Percentiles rank a stretch among this genome's conserved stretches.
phyloP scores from a whole-genome alignment of 2,113 vertebrate species.

The Dissostichus mawsoni region DNA sequence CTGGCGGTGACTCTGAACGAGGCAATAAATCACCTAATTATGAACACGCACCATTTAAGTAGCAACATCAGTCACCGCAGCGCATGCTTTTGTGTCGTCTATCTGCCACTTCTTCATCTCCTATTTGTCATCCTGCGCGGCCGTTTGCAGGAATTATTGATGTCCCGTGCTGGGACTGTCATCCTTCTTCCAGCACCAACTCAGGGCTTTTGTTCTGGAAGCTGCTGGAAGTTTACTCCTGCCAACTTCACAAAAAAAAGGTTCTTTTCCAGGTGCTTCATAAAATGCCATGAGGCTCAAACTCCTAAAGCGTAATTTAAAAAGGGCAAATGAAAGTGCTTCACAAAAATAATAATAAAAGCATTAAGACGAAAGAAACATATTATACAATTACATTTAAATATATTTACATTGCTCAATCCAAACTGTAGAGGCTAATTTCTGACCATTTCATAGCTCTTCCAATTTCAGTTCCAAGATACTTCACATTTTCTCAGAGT shows the following conservation, averaged over 20 bases:
- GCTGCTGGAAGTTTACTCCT: conserved; percentile 52
- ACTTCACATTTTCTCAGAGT: too few species aligned
- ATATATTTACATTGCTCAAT: too few species aligned
- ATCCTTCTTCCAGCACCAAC: conserved; percentile 68
- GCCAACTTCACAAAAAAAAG: conserved; percentile 45
- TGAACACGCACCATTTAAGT: conserved; percentile 77
- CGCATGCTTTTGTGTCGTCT: conserved; percentile 72
- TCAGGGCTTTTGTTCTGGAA: conserved; percentile 48
- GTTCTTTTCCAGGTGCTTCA: background rate
- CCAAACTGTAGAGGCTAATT: too few species aligned
- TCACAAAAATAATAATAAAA: too few species aligned
- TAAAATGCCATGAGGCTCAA: background rate
- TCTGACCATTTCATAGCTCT: too few species aligned
- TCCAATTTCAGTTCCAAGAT: too few species aligned
- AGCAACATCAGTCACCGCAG: conserved; percentile 81
- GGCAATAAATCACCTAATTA: conserved; percentile 85
- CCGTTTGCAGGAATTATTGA: conserved; percentile 79
- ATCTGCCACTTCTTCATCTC: conserved; percentile 77
- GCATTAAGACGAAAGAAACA: too few species aligned
- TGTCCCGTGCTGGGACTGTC: conserved; percentile 65
- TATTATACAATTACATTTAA: too few species aligned
- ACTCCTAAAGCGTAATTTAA: background rate
- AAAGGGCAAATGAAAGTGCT: too few species aligned
- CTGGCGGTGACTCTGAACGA: conserved; percentile 71
- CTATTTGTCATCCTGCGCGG: conserved; percentile 76